Evolutionary conservation across 1,140 invertebrate species (phyloP).

Genomic region (Drosophila teissieri): DNA sequence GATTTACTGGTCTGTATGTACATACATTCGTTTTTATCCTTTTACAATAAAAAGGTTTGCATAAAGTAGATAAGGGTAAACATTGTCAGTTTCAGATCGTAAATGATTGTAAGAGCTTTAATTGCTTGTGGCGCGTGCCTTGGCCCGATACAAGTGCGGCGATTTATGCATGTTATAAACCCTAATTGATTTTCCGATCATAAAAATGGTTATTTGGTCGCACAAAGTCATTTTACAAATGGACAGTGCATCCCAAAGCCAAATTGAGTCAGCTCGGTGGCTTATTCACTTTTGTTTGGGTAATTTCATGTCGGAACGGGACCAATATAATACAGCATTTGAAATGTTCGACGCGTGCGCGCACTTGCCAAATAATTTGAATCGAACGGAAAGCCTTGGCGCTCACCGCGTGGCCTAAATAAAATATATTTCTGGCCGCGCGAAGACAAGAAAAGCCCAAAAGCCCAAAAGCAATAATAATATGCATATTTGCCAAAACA

Average conservation of each 20-base stretch:
- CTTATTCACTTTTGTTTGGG: slow-evolving; percentile 33
- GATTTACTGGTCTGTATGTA: too few relatives aligned
- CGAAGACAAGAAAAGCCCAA: slow-evolving; percentile 43
- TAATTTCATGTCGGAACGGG: slow-evolving; percentile 30
- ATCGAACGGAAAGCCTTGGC: slow-evolving; percentile 67
- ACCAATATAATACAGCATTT: slow-evolving; percentile 53
- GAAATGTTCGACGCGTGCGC: slow-evolving; percentile 71
- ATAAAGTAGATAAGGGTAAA: slow-evolving; percentile 11
- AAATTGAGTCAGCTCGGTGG: slow-evolving; percentile 40
- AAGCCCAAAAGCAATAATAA: slow-evolving; percentile 27
- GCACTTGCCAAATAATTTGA: slow-evolving; percentile 73
- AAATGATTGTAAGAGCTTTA: slow-evolving; percentile 34
- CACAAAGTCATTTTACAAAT: slow-evolving; percentile 37
- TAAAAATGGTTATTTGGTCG: slow-evolving; percentile 34
- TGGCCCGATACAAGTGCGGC: slow-evolving; percentile 35
- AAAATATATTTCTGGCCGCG: slow-evolving; percentile 41
- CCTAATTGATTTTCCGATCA: slow-evolving; percentile 69
- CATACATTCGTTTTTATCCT: too few relatives aligned
- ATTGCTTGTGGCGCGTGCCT: slow-evolving; percentile 52
- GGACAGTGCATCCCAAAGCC: slow-evolving; percentile 51
- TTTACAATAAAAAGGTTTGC: not conserved
- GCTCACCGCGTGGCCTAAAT: slow-evolving; percentile 69
- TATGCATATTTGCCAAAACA: slow-evolving; percentile 33
- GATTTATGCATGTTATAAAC: slow-evolving; percentile 68
- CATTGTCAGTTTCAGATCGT: slow-evolving; percentile 27